Base-by-base conservation (phyloP, 2,113 vertebrate genomes). In the Pelvicachromis taeniatus region DNA sequence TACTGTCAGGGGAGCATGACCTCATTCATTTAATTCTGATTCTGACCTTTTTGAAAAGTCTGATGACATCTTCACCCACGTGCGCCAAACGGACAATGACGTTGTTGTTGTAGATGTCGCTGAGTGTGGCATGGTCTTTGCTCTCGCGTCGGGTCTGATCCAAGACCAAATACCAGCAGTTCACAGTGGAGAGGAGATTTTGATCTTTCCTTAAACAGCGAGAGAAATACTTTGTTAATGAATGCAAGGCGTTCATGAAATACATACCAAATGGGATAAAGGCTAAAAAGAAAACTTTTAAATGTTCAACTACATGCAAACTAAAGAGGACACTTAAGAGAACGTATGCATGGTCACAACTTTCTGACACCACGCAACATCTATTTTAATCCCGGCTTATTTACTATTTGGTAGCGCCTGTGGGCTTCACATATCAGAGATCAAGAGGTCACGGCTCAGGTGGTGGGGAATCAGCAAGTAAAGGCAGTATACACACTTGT, bases 21-120 rank as follows among this genome's bases (percentile, higher is more conserved):
- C 86, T 85, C 88, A 38, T 79, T 53, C 82, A 38, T 80, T 87
- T 80, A 42, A 91, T 90, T 90, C 83, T 2, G 5, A 52, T 77
- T 86, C 95, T 94, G 88, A 99, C 99, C 99, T 99, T 99, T 95
- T 99, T 99, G 87, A 99, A 99, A 92, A 99, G 98, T 89, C 99
- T 96, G 95, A 99, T 98, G 96, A 99, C 98, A 93, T 99, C 99
- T 91, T 99, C 99, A 1, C 98, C 98, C 95, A 99, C 97, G 88
- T 99, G 99, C 0, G 98, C 96, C 85, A 99, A 96, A 6, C 99
- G 97, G 14, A 99, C 97, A 5, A 98, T 99, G 95, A 99, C 97
- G 35, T 99, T 99, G 96, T 99, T 99, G 95, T 97, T 98, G 95
- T 99, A 99, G 96, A 99, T 97, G 95, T 99, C 99, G 0, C 97